phyloP scores from a whole-genome alignment of 2,113 vertebrate species.

The Sinocyclocheilus maitianheensis region DNA sequence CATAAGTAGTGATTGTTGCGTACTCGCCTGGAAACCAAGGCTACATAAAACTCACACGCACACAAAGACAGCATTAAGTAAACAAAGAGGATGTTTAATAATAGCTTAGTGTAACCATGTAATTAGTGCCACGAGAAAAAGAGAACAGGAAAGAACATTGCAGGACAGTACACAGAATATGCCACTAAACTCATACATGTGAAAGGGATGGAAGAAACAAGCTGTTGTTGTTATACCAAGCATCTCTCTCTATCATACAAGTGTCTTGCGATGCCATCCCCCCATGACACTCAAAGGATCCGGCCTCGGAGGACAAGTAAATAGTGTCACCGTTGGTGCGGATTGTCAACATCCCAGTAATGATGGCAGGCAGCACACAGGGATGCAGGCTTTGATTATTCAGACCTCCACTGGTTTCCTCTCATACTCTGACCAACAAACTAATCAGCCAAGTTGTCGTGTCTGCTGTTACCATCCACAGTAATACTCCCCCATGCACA shows the following conservation, averaged over 20 bases:
- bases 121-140: constrained; percentile 49
- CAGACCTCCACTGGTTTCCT: constrained; percentile 48
- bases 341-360: constrained; percentile 53
- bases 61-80: constrained; percentile 36
- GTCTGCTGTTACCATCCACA: constrained; percentile 32
- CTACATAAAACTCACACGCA: constrained; percentile 11
- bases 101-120: constrained; percentile 51
- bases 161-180: constrained; percentile 19
- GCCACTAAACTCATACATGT: constrained; percentile 9
- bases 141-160: constrained; percentile 19
- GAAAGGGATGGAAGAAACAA: background rate
- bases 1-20: background rate
- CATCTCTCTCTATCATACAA: constrained; percentile 33
- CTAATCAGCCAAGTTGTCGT: constrained; percentile 56
- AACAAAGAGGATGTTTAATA: constrained; percentile 53
- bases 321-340: constrained; percentile 51
- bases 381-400: constrained; percentile 53
- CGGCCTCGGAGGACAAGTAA: constrained; percentile 36
- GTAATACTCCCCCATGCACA: constrained; percentile 20
- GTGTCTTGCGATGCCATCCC: constrained; percentile 8
- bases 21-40: constrained; percentile 4
- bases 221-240: constrained; percentile 31
- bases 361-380: constrained; percentile 51
- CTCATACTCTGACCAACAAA: constrained; percentile 55
- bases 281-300: constrained; percentile 38